These are phyloP conservation scores for Columba livia DNA, from an alignment of 2,113 vertebrate species.

Conservation along the genomic window DNA sequence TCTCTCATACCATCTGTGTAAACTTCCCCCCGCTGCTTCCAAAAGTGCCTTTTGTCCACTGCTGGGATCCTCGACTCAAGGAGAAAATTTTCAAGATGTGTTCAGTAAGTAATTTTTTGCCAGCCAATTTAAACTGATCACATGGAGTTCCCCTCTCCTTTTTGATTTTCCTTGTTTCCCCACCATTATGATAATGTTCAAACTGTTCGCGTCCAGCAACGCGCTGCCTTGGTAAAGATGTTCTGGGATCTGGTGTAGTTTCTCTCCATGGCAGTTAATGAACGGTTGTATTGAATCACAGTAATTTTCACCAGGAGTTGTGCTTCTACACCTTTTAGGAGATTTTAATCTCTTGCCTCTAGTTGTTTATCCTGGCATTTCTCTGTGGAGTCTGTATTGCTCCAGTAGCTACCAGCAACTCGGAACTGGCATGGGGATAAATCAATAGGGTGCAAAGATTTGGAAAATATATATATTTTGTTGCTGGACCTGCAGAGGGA, in stretches of 20 bases:
- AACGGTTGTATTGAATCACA: not conserved
- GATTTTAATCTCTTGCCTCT: slow-evolving; percentile 7
- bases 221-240: not conserved
- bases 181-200: not conserved
- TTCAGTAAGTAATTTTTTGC: not conserved
- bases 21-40: not conserved
- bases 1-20: slow-evolving; percentile 4
- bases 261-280: not conserved
- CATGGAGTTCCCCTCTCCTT: not conserved
- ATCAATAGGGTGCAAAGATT: not conserved
- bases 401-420: not conserved
- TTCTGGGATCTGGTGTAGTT: not conserved
- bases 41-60: not conserved
- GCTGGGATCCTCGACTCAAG: not conserved
- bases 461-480: not conserved
- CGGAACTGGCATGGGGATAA: not conserved
- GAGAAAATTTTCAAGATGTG: not conserved
- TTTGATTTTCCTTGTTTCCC: not conserved
- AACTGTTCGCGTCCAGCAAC: not conserved
- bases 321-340: not conserved
- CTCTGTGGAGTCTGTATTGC: not conserved
- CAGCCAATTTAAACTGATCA: not conserved
- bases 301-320: not conserved
- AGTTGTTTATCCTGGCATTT: not conserved
- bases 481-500: not conserved